Evolutionary conservation across 2,797 vertebrate genomes (phyloP), one percentile per base, ranked within the genome.

Genomic region (Sebastes oblongus): DNA sequence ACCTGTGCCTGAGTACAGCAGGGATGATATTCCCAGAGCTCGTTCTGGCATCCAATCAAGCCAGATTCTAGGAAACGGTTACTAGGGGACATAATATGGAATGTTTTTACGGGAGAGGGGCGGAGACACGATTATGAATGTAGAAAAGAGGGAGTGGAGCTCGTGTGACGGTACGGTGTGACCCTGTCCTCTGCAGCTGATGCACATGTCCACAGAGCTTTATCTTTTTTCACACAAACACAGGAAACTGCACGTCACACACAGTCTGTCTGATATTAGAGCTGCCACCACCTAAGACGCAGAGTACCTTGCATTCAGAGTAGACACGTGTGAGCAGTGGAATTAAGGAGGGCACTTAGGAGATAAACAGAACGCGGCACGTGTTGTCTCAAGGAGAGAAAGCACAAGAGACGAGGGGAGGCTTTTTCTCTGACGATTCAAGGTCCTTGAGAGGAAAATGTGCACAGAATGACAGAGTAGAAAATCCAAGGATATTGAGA

Each of bases 281-380:
- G 78, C 75, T 73, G 61, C 66, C 39, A n/a, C 80, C 79, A 61
- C 58, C 73, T 55, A 77, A 56, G 67, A 71, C 13, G 4, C 72
- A 72, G 36, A 77, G 78, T 77, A 67, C 66, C 77, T 85, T 27
- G 46, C 76, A 83, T 79, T 83, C 86, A 74, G 74, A 24, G 81
- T 42, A 65, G 84, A 91, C 94, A 95, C 92, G 89, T 94, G 95
- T 86, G 82, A 84, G 87, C 64, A 12, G 78, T 36, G 83, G 91
- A 92, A 81, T 92, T 94, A 92, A 91, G 82, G 88, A 92, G 88
- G 88, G 88, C 89, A 83, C 87, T 93, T 82, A 72, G 16, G 81
- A 84, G 87, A 85, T 86, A 80, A 84, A 89, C 78, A 88, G 86
- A 86, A 85, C 3, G 46, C 84, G 61, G 88, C 93, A 95, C 91